These are phyloP conservation scores for Aurelia sp. DNA, from an alignment of 30 jellyfish, hydroid and myxozoan genomes.

Conservation along the genomic window DNA sequence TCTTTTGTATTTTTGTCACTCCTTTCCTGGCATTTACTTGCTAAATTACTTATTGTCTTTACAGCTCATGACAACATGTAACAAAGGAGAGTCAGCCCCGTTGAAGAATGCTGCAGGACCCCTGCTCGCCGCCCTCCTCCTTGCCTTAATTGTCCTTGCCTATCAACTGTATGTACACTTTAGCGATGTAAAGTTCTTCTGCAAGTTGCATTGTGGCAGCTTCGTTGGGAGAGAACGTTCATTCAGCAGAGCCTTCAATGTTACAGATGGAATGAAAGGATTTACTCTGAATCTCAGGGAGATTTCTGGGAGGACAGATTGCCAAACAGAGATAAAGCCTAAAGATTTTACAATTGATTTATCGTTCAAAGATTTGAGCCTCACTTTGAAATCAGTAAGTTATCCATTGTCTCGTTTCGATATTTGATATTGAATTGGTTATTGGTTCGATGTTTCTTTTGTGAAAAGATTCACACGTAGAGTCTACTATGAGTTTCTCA, in stretches of 20 bases:
- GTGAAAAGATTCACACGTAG: no score
- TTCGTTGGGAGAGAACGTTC: slow-evolving; percentile 21
- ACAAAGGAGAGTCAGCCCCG: slow-evolving; percentile 71
- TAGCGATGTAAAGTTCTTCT: slow-evolving; percentile 38
- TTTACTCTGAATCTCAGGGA: slow-evolving; percentile 21
- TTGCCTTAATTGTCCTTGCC: slow-evolving; percentile 20
- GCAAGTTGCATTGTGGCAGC: background rate
- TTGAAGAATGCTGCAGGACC: slow-evolving; percentile 76
- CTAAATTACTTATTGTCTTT: no score
- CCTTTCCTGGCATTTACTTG: no score
- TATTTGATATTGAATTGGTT: no score
- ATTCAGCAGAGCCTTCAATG: slow-evolving; percentile 44
- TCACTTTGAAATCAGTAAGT: slow-evolving; percentile 64
- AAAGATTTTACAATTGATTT: slow-evolving; percentile 55
- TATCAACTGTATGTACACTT: slow-evolving; percentile 42
- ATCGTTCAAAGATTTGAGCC: slow-evolving; percentile 38
- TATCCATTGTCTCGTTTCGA: background rate
- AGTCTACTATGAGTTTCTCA: no score
- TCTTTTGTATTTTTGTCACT: no score
- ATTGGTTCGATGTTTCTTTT: no score
- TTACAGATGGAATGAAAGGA: slow-evolving; percentile 49
- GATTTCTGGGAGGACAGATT: background rate
- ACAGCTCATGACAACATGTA: slow-evolving; percentile 68
- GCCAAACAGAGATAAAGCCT: slow-evolving; percentile 34
- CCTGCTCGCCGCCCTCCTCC: slow-evolving; percentile 51